These are phyloP conservation scores for Catharus minimus DNA, from an alignment of 2,113 vertebrate genomes.

Conservation along the genomic window DNA sequence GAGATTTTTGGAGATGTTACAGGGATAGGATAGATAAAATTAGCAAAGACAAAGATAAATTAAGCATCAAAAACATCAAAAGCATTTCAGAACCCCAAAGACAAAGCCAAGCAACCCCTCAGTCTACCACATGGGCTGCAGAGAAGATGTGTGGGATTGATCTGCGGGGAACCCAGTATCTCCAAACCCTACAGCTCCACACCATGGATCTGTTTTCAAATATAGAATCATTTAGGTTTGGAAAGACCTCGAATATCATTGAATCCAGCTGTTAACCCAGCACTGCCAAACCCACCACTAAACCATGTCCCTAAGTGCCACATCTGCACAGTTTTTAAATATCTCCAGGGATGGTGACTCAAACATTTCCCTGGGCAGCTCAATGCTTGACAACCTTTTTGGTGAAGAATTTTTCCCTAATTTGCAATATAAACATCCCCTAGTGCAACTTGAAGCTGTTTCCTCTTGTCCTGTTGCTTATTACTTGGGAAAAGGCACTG, in stretches of 20 bases:
- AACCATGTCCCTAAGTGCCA: neutral
- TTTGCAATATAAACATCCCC: neutral
- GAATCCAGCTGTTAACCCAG: neutral
- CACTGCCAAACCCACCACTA: neutral
- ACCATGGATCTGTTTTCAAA: neutral
- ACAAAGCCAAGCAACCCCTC: neutral
- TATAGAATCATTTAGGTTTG: neutral
- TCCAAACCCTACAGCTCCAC: neutral
- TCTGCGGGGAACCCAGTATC: neutral
- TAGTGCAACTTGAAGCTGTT: neutral
- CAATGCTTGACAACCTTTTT: neutral
- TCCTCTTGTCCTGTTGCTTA: neutral
- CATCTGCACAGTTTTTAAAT: neutral
- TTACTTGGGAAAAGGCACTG: neutral
- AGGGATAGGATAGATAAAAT: neutral
- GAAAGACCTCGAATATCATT: neutral
- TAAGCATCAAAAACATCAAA: neutral
- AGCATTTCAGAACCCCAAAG: neutral
- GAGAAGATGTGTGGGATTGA: neutral
- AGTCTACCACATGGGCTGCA: rapidly evolving
- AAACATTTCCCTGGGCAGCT: neutral
- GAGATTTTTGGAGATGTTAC: neutral
- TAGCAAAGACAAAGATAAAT: neutral
- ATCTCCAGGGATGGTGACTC: neutral
- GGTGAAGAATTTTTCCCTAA: neutral